These are phyloP conservation scores for Upupa epops DNA, from an alignment of 2,113 vertebrate genomes.

Conservation along the genomic window DNA sequence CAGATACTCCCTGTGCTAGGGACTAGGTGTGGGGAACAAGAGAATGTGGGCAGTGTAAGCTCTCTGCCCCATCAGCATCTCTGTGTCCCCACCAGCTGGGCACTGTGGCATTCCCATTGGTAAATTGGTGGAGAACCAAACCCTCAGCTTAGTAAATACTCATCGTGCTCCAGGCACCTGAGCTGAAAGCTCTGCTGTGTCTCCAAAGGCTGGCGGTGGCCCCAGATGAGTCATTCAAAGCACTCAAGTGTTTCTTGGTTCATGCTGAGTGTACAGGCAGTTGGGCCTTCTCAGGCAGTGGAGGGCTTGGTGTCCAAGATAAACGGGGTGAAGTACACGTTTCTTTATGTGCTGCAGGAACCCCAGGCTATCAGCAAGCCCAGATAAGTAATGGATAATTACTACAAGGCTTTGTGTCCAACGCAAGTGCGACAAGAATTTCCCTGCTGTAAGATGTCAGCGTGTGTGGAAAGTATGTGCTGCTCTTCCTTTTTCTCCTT, in stretches of 20 bases:
- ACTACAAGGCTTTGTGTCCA: slow-evolving; percentile 11
- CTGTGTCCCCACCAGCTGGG: background rate
- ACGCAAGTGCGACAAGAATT: slow-evolving; percentile 34
- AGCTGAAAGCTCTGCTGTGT: background rate
- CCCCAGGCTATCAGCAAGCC: background rate
- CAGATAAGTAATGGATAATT: slow-evolving; percentile 38
- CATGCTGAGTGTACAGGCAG: background rate
- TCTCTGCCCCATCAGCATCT: background rate
- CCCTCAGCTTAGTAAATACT: background rate
- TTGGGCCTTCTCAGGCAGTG: background rate
- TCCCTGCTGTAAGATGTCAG: background rate
- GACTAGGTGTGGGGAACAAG: background rate
- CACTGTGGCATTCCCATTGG: background rate
- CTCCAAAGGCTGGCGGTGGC: background rate
- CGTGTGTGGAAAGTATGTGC: background rate
- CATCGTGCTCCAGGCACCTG: background rate
- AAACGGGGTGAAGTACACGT: slow-evolving; percentile 1
- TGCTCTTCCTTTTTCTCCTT: background rate
- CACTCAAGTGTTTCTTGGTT: background rate
- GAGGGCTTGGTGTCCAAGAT: background rate
- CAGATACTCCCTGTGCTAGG: background rate
- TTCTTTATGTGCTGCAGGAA: background rate
- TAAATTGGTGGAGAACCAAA: background rate
- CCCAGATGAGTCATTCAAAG: background rate
- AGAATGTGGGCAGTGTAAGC: background rate